Percentiles rank a stretch among this genome's conserved stretches.
Conservation (phyloP, 2,888 invertebrate genomes). For the Heterodera filipjevi region DNA sequence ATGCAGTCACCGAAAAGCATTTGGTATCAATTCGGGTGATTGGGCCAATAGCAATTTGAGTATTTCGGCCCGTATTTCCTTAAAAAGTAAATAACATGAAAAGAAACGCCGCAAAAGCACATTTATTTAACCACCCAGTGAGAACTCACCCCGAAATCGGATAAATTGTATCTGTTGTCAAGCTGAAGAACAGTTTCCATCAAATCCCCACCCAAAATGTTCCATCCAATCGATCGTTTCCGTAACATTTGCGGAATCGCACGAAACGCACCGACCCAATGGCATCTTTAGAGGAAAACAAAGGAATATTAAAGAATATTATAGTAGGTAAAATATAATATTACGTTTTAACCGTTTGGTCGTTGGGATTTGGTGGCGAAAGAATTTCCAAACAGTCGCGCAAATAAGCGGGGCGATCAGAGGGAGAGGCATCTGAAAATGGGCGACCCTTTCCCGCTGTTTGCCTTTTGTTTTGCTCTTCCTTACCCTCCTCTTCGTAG, state of each 20-base stretch:
- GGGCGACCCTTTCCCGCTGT: not conserved
- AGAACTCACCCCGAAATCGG: constrained; percentile 26
- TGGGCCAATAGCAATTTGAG: constrained; percentile 22
- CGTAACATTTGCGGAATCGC: constrained; percentile 22
- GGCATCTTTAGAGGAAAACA: not conserved
- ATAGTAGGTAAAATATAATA: too few species aligned
- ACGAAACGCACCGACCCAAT: constrained; percentile 22
- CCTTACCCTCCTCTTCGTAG: not conserved
- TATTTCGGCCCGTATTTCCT: constrained; percentile 15
- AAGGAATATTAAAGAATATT: not conserved
- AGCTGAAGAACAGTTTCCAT: constrained; percentile 21
- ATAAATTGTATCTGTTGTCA: constrained; percentile 26
- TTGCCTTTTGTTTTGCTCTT: too few species aligned
- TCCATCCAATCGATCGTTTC: constrained; percentile 9
- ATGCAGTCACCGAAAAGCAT: not conserved
- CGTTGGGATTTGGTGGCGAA: not conserved
- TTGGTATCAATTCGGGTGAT: constrained; percentile 20
- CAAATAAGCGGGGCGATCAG: constrained; percentile 13
- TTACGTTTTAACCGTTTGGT: not conserved
- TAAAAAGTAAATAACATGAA: not conserved
- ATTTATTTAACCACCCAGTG: not conserved
- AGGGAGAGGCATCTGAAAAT: not conserved
- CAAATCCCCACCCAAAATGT: constrained; percentile 22
- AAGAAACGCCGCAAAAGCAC: not conserved
- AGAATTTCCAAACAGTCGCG: constrained; percentile 17